Evolutionary conservation across 2,888 invertebrate genomes (phyloP).

Genomic region (Nomada goodeniana): DNA sequence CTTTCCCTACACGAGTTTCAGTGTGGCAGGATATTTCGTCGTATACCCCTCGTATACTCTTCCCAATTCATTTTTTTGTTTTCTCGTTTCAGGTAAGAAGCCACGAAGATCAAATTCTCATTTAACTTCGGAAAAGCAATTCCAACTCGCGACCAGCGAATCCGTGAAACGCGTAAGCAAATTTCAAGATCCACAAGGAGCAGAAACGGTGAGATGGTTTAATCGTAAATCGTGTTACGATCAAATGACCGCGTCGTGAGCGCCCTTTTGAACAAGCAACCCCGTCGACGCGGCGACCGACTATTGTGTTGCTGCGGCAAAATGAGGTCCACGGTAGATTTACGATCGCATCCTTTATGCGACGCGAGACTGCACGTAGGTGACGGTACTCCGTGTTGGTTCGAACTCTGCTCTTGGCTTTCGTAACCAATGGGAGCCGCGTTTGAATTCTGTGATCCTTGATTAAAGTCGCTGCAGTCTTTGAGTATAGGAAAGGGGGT

Average conservation of each 20-base stretch:
- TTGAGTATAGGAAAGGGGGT: neutral
- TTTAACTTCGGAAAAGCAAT: neutral
- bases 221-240: conserved; percentile 79
- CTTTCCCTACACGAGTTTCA: neutral
- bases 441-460: conserved; percentile 58
- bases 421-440: conserved; percentile 66
- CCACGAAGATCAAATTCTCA: neutral
- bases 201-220: conserved; percentile 40
- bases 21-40: too few relatives aligned
- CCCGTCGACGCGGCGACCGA: conserved; percentile 59
- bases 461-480: conserved; percentile 61
- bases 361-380: conserved; percentile 63
- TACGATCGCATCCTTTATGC: conserved; percentile 70
- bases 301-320: conserved; percentile 77
- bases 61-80: neutral
- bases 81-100: conserved; percentile 56
- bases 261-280: conserved; percentile 51
- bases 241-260: conserved; percentile 72
- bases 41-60: neutral
- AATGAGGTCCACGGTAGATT: conserved; percentile 77
- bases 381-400: conserved; percentile 17
- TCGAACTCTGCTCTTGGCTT: conserved; percentile 29
- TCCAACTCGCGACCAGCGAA: neutral
- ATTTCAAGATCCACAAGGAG: conserved; percentile 49
- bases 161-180: conserved; percentile 63